Evolutionary conservation across 2,888 invertebrate species (phyloP).

Genomic region (Phrixothrix hirtus): DNA sequence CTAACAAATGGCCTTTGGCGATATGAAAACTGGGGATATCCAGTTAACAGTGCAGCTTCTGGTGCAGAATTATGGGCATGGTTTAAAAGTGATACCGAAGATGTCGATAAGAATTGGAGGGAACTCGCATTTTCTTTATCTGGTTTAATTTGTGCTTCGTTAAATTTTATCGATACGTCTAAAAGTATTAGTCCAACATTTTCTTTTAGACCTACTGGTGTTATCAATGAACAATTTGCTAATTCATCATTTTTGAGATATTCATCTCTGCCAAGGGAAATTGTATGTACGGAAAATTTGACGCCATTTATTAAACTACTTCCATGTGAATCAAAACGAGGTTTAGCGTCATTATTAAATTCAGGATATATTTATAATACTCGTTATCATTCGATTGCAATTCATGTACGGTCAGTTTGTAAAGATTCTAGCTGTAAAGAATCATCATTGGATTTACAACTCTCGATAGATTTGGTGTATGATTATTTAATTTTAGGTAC

Average conservation of each 20-base stretch:
- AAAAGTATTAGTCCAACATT: slow-evolving; percentile 84
- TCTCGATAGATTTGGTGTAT: slow-evolving; percentile 86
- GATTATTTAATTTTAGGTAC: slow-evolving; percentile 70
- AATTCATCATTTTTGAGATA: slow-evolving; percentile 69
- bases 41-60: slow-evolving; percentile 84
- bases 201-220: slow-evolving; percentile 78
- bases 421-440: slow-evolving; percentile 57
- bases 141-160: slow-evolving; percentile 93
- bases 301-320: slow-evolving; percentile 98
- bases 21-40: slow-evolving; percentile 93
- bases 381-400: slow-evolving; percentile 87
- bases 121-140: slow-evolving; percentile 88
- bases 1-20: slow-evolving; percentile 95
- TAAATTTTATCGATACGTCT: slow-evolving; percentile 88
- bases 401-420: slow-evolving; percentile 84
- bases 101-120: slow-evolving; percentile 85
- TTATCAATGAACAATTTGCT: slow-evolving; percentile 55
- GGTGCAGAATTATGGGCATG: slow-evolving; percentile 95
- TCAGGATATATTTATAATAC: slow-evolving; percentile 91
- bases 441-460: slow-evolving; percentile 77
- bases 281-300: slow-evolving; percentile 97
- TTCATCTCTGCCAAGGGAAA: slow-evolving; percentile 91
- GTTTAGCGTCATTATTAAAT: slow-evolving; percentile 85
- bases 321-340: slow-evolving; percentile 90
- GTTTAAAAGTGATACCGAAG: slow-evolving; percentile 71